Evolutionary conservation across 1,140 invertebrate species (phyloP).

Genomic region (Drosophila parabipectinata): DNA sequence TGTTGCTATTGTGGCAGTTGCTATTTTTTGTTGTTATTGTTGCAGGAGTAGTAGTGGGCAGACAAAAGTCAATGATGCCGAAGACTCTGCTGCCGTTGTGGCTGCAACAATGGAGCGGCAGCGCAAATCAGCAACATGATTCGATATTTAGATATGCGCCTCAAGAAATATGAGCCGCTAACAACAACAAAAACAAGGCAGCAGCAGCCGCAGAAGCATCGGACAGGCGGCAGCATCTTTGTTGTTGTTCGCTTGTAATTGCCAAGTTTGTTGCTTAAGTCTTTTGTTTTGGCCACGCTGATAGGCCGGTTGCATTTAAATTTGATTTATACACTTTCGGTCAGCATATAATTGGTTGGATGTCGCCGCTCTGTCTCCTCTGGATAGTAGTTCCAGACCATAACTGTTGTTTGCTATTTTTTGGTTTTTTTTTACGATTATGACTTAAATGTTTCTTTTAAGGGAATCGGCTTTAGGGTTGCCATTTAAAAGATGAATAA

Average conservation of each 20-base stretch:
- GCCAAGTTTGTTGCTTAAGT: slow-evolving; percentile 83
- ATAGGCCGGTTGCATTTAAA: slow-evolving; percentile 74
- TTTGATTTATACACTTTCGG: slow-evolving; percentile 77
- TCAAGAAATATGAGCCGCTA: slow-evolving; percentile 80
- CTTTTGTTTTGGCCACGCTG: slow-evolving; percentile 72
- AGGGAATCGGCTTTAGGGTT: too few relatives aligned
- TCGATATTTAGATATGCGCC: slow-evolving; percentile 80
- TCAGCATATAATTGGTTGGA: slow-evolving; percentile 73
- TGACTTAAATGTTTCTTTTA: not conserved
- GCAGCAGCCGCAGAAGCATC: slow-evolving; percentile 18
- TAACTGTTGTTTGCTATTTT: not conserved
- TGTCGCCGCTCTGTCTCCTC: slow-evolving; percentile 58
- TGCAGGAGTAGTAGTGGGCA: slow-evolving; percentile 20
- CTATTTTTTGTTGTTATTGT: slow-evolving; percentile 8
- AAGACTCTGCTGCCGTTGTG: not conserved
- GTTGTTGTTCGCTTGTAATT: slow-evolving; percentile 74
- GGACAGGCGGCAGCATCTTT: slow-evolving; percentile 55
- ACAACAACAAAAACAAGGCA: slow-evolving; percentile 47
- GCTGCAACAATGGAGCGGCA: slow-evolving; percentile 67
- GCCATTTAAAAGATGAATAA: too few relatives aligned
- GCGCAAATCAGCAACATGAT: slow-evolving; percentile 77
- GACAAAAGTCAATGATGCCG: slow-evolving; percentile 60
- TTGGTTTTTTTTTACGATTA: not conserved
- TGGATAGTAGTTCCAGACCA: not conserved
- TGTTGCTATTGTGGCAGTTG: slow-evolving; percentile 22